phyloP scores from a whole-genome alignment of 1,140 invertebrate genomes.

The Coptotermes formosanus region DNA sequence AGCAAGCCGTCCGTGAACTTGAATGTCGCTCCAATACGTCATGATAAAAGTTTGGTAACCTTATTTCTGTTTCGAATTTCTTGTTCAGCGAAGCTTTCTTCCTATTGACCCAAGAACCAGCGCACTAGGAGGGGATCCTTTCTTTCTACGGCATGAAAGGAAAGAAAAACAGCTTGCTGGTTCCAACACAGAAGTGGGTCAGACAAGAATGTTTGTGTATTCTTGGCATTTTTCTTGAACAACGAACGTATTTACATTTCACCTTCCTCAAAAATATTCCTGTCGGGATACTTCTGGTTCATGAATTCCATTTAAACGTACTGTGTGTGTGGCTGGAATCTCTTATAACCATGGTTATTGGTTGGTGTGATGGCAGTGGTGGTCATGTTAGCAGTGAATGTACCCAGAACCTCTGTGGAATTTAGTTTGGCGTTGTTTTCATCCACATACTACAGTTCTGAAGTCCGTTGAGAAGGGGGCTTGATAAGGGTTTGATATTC shows the following conservation, averaged over 20 bases:
- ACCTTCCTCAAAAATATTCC: neutral
- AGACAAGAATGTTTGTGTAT: neutral
- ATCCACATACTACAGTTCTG: no score
- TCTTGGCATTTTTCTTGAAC: neutral
- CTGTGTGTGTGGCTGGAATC: neutral
- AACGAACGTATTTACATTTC: neutral
- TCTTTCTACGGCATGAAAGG: neutral
- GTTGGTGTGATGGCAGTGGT: no score
- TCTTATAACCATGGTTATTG: no score
- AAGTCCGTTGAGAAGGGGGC: no score
- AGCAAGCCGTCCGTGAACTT: neutral
- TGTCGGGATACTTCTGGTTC: neutral
- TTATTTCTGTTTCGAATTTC: slow-evolving; percentile 4
- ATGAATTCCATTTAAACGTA: neutral
- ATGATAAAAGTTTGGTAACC: neutral
- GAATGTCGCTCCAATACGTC: neutral
- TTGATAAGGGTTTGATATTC: no score
- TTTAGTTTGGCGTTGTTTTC: no score
- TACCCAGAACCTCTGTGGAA: no score
- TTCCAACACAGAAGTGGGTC: neutral
- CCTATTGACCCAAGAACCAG: neutral
- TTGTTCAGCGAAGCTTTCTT: neutral
- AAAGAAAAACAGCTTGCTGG: neutral
- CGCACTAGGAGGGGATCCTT: neutral
- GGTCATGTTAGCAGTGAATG: no score